These are phyloP conservation scores for Trachelus stipa DNA, from an alignment of 2,888 invertebrate species.

Conservation along the genomic window DNA sequence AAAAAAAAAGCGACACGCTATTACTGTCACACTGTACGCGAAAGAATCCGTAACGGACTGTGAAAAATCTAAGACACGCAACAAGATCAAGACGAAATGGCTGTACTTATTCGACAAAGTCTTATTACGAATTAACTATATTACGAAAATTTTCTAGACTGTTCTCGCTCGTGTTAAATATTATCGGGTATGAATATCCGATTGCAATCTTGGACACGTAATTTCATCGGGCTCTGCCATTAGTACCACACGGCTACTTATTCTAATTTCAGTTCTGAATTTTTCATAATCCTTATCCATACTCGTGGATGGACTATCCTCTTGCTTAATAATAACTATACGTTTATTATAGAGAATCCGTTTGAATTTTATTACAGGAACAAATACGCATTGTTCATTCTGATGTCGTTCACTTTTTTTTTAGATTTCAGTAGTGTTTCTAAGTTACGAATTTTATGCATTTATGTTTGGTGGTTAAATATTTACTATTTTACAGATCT, in stretches of 20 bases:
- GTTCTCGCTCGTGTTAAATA: background rate
- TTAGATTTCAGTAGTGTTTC: background rate
- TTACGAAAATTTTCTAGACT: background rate
- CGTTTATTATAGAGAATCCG: background rate
- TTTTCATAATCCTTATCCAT: background rate
- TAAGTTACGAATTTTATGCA: background rate
- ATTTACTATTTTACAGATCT: constrained; percentile 10
- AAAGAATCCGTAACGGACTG: background rate
- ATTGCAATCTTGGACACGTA: background rate
- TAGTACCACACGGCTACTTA: too few species aligned
- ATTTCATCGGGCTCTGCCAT: background rate
- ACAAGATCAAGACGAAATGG: background rate
- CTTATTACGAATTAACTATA: background rate
- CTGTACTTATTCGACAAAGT: background rate
- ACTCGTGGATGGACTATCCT: background rate
- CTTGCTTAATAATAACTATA: background rate
- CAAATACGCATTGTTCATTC: background rate
- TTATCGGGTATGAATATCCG: background rate
- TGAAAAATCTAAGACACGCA: background rate
- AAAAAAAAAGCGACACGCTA: background rate
- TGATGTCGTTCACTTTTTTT: too few species aligned
- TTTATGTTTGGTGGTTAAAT: background rate
- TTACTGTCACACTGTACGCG: background rate
- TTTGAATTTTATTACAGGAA: background rate
- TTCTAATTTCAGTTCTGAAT: background rate